These are phyloP conservation scores for Nebria brevicollis DNA, from an alignment of 2,888 invertebrate genomes.

Conservation along the genomic window DNA sequence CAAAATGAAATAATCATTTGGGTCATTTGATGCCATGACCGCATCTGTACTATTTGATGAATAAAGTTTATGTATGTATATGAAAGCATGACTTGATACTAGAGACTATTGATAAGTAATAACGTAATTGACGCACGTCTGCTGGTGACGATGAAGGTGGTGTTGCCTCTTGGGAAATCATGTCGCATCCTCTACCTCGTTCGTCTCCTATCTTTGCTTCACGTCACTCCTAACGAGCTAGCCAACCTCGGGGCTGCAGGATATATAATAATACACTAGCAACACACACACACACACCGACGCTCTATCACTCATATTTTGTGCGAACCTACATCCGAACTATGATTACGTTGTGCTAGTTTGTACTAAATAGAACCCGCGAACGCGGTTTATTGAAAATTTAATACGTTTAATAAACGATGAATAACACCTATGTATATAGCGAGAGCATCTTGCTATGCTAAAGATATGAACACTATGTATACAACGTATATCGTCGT, in stretches of 20 bases:
- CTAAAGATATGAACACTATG: neutral
- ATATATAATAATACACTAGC: slow-evolving; percentile 18
- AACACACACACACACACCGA: slow-evolving; percentile 29
- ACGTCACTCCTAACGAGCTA: slow-evolving; percentile 48
- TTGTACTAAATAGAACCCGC: neutral
- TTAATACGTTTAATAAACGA: neutral
- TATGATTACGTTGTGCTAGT: neutral
- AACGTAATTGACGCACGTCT: slow-evolving; percentile 50
- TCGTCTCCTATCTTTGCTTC: neutral
- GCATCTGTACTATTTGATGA: neutral
- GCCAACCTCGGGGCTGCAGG: slow-evolving; percentile 20
- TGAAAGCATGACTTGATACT: slow-evolving; percentile 25
- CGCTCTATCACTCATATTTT: neutral
- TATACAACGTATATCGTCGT: no score
- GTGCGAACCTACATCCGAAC: neutral
- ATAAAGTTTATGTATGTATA: neutral
- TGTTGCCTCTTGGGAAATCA: slow-evolving; percentile 50
- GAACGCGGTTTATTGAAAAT: neutral
- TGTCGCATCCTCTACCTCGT: slow-evolving; percentile 39
- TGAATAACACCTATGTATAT: neutral
- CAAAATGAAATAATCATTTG: no score
- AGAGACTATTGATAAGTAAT: slow-evolving; percentile 49
- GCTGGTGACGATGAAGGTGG: slow-evolving; percentile 16
- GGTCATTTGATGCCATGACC: no score
- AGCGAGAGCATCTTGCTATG: neutral